Percentiles rank a stretch among this genome's conserved stretches.
These are phyloP conservation scores for Cettia cetti DNA, from an alignment of 2,113 vertebrate genomes.

Conservation along the genomic window DNA sequence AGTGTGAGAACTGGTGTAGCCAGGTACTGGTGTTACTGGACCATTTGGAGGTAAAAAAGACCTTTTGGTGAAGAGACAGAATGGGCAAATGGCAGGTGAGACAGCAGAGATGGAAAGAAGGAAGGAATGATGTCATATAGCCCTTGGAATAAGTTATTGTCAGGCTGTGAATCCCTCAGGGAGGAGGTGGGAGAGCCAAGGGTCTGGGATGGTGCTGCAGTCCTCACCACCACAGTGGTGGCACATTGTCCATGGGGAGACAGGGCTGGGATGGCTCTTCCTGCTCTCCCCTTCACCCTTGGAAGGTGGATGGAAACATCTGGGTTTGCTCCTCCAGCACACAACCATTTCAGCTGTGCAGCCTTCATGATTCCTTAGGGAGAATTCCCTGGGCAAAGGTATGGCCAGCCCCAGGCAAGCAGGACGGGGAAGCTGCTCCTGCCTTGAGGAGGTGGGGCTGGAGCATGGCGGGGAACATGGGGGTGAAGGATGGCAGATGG, in stretches of 20 bases:
- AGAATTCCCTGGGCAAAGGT: neutral
- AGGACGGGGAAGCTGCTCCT: neutral
- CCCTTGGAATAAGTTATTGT: slow-evolving; percentile 27
- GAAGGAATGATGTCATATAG: neutral
- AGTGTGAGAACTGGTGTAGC: neutral
- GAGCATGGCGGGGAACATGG: neutral
- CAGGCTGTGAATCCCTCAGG: neutral
- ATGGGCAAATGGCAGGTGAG: neutral
- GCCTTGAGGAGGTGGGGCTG: neutral
- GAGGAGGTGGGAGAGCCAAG: neutral
- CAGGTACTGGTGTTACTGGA: neutral
- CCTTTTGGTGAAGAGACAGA: neutral
- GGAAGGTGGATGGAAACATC: neutral
- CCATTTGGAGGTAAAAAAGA: neutral
- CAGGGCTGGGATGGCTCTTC: neutral
- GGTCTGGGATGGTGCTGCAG: neutral
- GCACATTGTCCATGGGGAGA: neutral
- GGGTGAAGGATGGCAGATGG: neutral
- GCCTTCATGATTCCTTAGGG: neutral
- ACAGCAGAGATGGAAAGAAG: neutral
- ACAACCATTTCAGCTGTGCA: rapidly evolving
- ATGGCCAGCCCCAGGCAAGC: neutral
- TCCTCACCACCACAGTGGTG: neutral
- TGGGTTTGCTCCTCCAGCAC: neutral
- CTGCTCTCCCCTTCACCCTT: neutral